Percentiles rank a stretch among this genome's conserved stretches.
Conservation (phyloP, 2,113 vertebrate species). For the Lota lota region DNA sequence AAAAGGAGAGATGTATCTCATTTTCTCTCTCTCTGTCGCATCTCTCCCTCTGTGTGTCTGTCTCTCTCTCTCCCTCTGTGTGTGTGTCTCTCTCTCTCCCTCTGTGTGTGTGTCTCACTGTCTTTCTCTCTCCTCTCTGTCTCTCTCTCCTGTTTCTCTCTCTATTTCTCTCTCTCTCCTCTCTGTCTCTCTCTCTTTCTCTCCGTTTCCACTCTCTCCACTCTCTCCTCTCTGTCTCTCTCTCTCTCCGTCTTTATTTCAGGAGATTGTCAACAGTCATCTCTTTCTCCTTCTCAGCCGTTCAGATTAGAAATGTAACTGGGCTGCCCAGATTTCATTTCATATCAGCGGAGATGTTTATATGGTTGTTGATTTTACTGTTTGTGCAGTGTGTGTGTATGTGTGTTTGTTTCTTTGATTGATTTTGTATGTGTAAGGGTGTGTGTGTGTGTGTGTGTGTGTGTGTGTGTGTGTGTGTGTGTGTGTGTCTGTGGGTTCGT, state of each 20-base stretch:
- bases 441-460: background rate
- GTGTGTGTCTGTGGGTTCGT: too few relatives aligned
- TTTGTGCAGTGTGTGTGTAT: background rate
- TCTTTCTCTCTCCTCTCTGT: too few relatives aligned
- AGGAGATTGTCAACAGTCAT: slow-evolving; percentile 14
- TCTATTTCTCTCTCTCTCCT: too few relatives aligned
- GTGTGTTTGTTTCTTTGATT: slow-evolving; percentile 9
- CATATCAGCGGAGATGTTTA: slow-evolving; percentile 40
- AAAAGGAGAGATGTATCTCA: slow-evolving; percentile 14
- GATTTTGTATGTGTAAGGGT: too few relatives aligned
- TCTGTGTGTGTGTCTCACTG: too few relatives aligned
- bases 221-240: background rate
- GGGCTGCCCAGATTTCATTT: slow-evolving; percentile 62
- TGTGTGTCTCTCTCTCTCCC: too few relatives aligned
- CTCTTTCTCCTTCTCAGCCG: background rate
- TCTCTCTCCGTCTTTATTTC: slow-evolving; percentile 15
- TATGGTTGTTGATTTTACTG: background rate
- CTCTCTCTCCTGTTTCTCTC: too few relatives aligned
- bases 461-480: too few relatives aligned
- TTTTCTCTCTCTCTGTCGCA: background rate
- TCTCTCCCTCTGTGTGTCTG: too few relatives aligned
- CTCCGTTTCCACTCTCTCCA: background rate
- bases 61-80: too few relatives aligned
- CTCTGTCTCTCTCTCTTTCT: background rate
- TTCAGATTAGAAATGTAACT: background rate